Percentiles rank a stretch among this genome's conserved stretches.
phyloP scores from a whole-genome alignment of 2,113 vertebrate species.

The Larimichthys crocea region DNA sequence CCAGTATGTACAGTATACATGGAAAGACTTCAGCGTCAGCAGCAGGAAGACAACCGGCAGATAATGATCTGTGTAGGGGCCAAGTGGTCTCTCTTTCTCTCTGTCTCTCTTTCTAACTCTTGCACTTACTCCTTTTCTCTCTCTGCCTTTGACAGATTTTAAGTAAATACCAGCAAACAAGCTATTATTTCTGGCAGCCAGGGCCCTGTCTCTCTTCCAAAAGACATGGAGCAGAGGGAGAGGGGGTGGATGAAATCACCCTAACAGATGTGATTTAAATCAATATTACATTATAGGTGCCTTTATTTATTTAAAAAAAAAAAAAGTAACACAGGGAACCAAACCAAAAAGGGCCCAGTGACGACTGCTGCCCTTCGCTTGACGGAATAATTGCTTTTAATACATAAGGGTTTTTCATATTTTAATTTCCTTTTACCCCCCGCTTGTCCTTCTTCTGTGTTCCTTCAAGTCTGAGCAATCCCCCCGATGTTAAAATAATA shows the following conservation, averaged over 20 bases:
- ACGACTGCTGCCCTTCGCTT: conserved; percentile 77
- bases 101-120: conserved; percentile 53
- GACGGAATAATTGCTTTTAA: conserved; percentile 84
- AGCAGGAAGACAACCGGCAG: conserved; percentile 44
- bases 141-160: conserved; percentile 81
- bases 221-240: conserved; percentile 72
- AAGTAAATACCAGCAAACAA: conserved; percentile 87
- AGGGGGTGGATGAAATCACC: conserved; percentile 83
- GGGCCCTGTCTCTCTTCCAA: conserved; percentile 74
- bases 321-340: conserved; percentile 63
- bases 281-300: conserved; percentile 84
- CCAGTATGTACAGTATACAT: conserved; percentile 7
- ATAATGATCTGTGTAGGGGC: conserved; percentile 62
- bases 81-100: conserved; percentile 42
- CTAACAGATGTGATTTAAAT: conserved; percentile 86
- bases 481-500: conserved; percentile 80
- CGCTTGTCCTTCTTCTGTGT: conserved; percentile 65
- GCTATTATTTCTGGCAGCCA: conserved; percentile 85
- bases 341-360: conserved; percentile 63
- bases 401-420: conserved; percentile 75
- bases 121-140: conserved; percentile 55
- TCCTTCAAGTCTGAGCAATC: conserved; percentile 69
- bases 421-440: conserved; percentile 81
- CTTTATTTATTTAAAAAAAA: conserved; percentile 74
- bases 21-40: conserved; percentile 17